Evolutionary conservation across 2,888 invertebrate genomes (phyloP).

Genomic region (Mystacides longicornis): DNA sequence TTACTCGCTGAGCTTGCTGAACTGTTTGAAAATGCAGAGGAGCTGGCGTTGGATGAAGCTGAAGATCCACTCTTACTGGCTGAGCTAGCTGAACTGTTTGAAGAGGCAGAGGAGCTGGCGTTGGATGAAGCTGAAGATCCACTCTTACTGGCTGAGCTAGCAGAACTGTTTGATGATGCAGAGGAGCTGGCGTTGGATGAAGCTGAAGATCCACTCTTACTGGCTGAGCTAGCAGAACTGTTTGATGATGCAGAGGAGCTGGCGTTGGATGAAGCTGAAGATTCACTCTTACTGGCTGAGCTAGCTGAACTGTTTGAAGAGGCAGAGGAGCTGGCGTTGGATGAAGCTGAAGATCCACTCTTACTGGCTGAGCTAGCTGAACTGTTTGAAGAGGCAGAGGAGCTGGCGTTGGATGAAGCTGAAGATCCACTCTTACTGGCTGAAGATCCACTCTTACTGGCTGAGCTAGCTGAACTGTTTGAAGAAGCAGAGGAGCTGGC

Average conservation of each 20-base stretch:
- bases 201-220: neutral
- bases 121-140: neutral
- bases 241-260: neutral
- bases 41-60: no score
- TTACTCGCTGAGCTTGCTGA: no score
- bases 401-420: neutral
- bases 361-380: neutral
- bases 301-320: neutral
- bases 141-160: neutral
- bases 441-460: no score
- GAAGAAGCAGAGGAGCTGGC: neutral
- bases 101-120: no score
- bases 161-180: neutral
- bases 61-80: no score
- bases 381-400: neutral
- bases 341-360: neutral
- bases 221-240: neutral
- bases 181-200: neutral
- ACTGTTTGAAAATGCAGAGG: no score
- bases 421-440: no score
- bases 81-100: no score
- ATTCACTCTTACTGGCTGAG: no score
- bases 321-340: neutral
- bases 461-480: neutral
- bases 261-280: neutral